Conservation (phyloP, 1,140 invertebrate species). For the Pectinophora gossypiella region DNA sequence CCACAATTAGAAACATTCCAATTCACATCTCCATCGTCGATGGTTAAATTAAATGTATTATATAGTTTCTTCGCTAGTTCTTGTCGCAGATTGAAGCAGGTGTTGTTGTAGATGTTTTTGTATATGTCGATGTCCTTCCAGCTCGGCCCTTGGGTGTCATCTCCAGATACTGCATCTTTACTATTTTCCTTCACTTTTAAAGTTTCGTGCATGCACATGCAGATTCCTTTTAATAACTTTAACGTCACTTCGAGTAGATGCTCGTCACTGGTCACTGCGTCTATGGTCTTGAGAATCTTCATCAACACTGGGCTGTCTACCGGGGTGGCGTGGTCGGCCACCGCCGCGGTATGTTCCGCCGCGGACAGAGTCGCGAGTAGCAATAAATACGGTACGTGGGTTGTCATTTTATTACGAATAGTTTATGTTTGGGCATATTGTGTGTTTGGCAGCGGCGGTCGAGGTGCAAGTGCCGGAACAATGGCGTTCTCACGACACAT, state of each 20-base stretch:
- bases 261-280: slow-evolving; percentile 38
- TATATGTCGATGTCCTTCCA: slow-evolving; percentile 32
- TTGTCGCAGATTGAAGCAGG: slow-evolving; percentile 38
- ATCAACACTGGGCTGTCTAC: slow-evolving; percentile 29
- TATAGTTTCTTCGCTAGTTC: slow-evolving; percentile 17
- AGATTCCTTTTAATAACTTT: slow-evolving; percentile 46
- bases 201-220: slow-evolving; percentile 44
- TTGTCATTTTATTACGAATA: slow-evolving; percentile 13
- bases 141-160: slow-evolving; percentile 1
- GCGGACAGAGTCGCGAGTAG: background rate
- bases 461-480: background rate
- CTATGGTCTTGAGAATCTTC: slow-evolving; percentile 43
- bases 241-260: slow-evolving; percentile 42
- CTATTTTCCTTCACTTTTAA: slow-evolving; percentile 28
- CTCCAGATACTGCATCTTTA: background rate
- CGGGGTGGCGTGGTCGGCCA: background rate
- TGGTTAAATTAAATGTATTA: slow-evolving; percentile 8
- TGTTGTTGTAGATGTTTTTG: slow-evolving; percentile 44
- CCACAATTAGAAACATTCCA: slow-evolving; percentile 13
- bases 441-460: slow-evolving; percentile 3
- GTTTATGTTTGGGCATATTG: slow-evolving; percentile 20
- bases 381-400: background rate
- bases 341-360: background rate
- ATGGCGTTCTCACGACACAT: background rate
- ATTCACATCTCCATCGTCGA: slow-evolving; percentile 10